A percentile compares a stretch with the other conserved stretches of the same genome.
Conservation (phyloP, 2,888 invertebrate species). For the Oligia latruncula region DNA sequence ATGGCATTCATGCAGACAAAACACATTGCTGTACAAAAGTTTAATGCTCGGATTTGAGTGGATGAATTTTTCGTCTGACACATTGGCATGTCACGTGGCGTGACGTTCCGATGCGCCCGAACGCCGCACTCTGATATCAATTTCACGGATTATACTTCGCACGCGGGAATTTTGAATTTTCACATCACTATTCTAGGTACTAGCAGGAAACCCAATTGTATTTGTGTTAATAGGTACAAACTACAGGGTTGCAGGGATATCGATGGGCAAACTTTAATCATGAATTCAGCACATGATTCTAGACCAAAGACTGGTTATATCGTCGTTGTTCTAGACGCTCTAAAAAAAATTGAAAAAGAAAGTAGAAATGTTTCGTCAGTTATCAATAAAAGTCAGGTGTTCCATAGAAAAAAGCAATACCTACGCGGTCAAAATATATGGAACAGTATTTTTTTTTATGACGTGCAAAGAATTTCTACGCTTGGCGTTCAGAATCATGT, state of each 20-base stretch:
- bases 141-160: constrained; percentile 67
- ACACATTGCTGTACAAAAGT: constrained; percentile 12
- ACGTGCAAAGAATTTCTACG: too few species aligned
- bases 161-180: constrained; percentile 49
- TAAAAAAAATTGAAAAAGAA: too few species aligned
- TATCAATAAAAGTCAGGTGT: neutral
- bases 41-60: constrained; percentile 29
- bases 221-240: neutral
- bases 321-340: too few species aligned
- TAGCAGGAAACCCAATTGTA: neutral
- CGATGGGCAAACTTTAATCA: neutral
- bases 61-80: constrained; percentile 49
- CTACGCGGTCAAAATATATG: neutral
- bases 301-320: too few species aligned
- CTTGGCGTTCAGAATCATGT: too few species aligned
- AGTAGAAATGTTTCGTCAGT: neutral
- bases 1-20: constrained; percentile 5
- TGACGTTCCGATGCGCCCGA: constrained; percentile 47
- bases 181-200: neutral
- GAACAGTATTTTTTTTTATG: neutral
- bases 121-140: constrained; percentile 59
- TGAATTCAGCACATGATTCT: too few species aligned
- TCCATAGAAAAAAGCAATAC: neutral
- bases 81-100: constrained; percentile 47
- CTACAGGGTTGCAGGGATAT: neutral